Conservation (phyloP, 2,113 vertebrate genomes). For the Salminus brasiliensis region DNA sequence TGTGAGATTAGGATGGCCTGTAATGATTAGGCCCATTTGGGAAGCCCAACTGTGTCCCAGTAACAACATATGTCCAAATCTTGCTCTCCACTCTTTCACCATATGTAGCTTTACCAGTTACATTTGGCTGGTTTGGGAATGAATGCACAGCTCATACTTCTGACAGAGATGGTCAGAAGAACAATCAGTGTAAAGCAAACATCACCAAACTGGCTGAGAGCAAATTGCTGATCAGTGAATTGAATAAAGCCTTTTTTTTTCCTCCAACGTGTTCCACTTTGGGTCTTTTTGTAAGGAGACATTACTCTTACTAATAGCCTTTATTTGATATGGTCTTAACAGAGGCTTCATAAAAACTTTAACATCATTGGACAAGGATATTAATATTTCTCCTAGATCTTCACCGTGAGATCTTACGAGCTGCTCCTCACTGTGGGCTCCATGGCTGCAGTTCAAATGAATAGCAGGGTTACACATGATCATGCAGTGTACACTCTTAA, state of each 20-base stretch:
- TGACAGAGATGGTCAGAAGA: not conserved
- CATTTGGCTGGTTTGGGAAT: not conserved
- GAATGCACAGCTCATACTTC: not conserved
- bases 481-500: not conserved
- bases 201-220: not conserved
- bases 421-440: not conserved
- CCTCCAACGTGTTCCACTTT: not conserved
- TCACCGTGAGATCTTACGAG: not conserved
- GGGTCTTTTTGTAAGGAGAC: not conserved
- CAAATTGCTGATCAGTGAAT: no score
- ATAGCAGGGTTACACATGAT: not conserved
- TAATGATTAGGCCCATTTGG: no score
- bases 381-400: slow-evolving; percentile 16
- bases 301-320: not conserved
- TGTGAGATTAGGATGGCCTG: no score
- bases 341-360: slow-evolving; percentile 1
- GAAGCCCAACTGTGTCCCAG: no score
- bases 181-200: not conserved
- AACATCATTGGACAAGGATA: not conserved
- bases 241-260: not conserved
- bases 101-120: not conserved
- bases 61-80: no score
- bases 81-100: not conserved
- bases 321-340: not conserved
- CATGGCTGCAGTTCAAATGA: not conserved